Conservation (phyloP, 2,113 vertebrate genomes). For the Bostrychus sinensis region DNA sequence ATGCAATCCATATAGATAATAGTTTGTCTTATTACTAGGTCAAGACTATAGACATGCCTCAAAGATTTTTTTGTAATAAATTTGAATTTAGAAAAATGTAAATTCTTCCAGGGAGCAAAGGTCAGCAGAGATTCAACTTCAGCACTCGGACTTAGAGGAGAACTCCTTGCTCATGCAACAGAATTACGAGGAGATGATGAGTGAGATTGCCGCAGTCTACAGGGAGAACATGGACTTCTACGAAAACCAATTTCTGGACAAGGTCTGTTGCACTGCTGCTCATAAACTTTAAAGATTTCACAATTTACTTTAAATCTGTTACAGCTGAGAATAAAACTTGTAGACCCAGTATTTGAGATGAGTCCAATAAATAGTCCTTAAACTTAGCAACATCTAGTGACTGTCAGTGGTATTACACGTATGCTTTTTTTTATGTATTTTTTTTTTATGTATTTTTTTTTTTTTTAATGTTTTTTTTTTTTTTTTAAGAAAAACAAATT, state of each 20-base stretch:
- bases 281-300: background rate
- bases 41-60: too few relatives aligned
- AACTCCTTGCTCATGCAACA: background rate
- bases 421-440: too few relatives aligned
- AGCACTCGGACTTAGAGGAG: background rate
- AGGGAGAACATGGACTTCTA: background rate
- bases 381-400: background rate
- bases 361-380: background rate
- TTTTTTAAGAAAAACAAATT: background rate
- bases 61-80: too few relatives aligned
- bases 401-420: background rate
- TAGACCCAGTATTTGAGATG: background rate
- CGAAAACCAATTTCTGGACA: background rate
- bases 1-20: background rate
- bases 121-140: background rate
- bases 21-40: too few relatives aligned
- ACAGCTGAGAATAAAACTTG: background rate
- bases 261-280: background rate
- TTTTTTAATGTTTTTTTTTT: too few relatives aligned
- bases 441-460: too few relatives aligned
- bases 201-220: background rate
- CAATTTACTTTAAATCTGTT: background rate
- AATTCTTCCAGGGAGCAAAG: background rate
- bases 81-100: too few relatives aligned
- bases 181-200: slow-evolving; percentile 1